These are phyloP conservation scores for Macrotrachela quadricornifera DNA, from an alignment of 1,140 invertebrate species.

Conservation along the genomic window DNA sequence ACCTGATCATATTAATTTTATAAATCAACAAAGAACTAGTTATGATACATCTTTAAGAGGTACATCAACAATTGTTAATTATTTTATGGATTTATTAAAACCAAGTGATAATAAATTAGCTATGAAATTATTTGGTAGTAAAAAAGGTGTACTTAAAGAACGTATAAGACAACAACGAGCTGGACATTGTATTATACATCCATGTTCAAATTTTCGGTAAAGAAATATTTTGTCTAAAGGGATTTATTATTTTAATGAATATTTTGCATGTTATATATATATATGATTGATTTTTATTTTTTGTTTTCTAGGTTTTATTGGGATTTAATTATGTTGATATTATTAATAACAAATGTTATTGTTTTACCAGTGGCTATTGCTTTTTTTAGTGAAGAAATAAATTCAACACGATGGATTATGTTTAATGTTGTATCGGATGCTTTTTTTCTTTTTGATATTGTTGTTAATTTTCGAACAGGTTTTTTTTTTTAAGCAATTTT, in stretches of 20 bases:
- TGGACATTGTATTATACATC: constrained; percentile 32
- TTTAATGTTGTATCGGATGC: constrained; percentile 98
- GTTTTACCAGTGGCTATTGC: constrained; percentile 95
- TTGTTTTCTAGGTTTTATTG: constrained; percentile 75
- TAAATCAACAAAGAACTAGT: too few relatives aligned
- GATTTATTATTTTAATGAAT: too few relatives aligned
- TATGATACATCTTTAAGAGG: too few relatives aligned
- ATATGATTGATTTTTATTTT: not conserved
- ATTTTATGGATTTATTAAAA: constrained; percentile 7
- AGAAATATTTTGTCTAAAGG: too few relatives aligned
- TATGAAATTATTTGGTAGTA: constrained; percentile 33
- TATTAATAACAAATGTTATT: constrained; percentile 89
- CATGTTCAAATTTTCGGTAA: constrained; percentile 31
- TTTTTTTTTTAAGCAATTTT: not conserved
- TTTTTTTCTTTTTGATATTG: constrained; percentile 96
- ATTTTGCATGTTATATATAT: too few relatives aligned
- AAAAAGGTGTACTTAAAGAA: constrained; percentile 29
- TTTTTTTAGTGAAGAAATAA: constrained; percentile 36
- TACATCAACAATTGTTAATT: too few relatives aligned
- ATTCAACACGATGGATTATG: constrained; percentile 55
- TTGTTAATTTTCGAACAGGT: constrained; percentile 99
- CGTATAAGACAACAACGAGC: constrained; percentile 27
- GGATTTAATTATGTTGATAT: constrained; percentile 92
- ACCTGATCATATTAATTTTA: too few relatives aligned
- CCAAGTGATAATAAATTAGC: constrained; percentile 33